Conservation (phyloP, 64 coral and sea anemone genomes). For the Montipora capricornis region DNA sequence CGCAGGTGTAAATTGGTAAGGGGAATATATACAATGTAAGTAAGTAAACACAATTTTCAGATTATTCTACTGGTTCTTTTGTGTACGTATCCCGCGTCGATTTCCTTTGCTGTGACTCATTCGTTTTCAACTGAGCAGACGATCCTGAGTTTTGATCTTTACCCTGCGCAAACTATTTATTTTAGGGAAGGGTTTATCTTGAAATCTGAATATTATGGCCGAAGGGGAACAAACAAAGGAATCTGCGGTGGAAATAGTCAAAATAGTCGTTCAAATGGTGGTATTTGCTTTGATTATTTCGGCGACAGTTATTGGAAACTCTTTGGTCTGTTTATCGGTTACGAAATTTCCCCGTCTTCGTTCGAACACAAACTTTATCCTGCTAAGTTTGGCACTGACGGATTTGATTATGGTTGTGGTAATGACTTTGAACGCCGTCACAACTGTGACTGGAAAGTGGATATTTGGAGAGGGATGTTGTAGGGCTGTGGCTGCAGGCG, state of each 20-base stretch:
- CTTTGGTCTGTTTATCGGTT: slow-evolving; percentile 70
- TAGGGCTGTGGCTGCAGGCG: slow-evolving; percentile 47
- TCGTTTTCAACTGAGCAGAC: background rate
- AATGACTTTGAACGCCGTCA: slow-evolving; percentile 77
- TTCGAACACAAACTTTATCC: slow-evolving; percentile 79
- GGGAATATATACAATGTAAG: no score
- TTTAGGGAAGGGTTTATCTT: background rate
- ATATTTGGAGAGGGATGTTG: slow-evolving; percentile 77
- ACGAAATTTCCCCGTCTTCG: slow-evolving; percentile 69
- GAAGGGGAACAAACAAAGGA: background rate
- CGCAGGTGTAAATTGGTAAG: background rate
- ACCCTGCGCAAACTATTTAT: background rate
- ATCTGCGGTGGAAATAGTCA: background rate
- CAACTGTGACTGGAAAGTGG: slow-evolving; percentile 70
- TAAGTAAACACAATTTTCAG: no score
- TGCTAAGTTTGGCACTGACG: slow-evolving; percentile 85
- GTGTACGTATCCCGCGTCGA: no score
- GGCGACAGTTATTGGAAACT: slow-evolving; percentile 76
- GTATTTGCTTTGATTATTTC: slow-evolving; percentile 68
- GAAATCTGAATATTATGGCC: background rate
- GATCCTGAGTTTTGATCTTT: background rate
- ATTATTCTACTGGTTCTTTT: no score
- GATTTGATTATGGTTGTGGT: slow-evolving; percentile 87
- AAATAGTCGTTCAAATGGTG: slow-evolving; percentile 35
- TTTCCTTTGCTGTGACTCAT: background rate